These are phyloP conservation scores for Anthopleura xanthogrammica DNA, from an alignment of 92 coral and sea anemone species.

Conservation along the genomic window DNA sequence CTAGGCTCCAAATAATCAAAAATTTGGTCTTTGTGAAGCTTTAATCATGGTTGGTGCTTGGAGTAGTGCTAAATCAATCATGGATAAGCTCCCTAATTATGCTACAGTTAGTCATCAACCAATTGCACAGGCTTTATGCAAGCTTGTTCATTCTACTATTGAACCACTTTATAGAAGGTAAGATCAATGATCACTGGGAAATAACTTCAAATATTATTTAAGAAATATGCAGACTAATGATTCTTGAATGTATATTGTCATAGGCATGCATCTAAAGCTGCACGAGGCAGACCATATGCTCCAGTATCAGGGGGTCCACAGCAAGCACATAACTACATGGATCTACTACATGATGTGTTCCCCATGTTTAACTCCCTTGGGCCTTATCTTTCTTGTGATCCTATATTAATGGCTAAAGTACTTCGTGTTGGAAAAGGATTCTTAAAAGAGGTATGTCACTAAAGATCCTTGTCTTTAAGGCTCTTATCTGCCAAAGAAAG, in stretches of 20 bases:
- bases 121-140: slow-evolving; percentile 82
- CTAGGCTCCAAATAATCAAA: slow-evolving; percentile 82
- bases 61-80: slow-evolving; percentile 71
- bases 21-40: slow-evolving; percentile 93
- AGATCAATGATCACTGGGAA: neutral
- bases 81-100: slow-evolving; percentile 82
- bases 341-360: slow-evolving; percentile 66
- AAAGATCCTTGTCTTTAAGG: neutral
- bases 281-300: slow-evolving; percentile 87
- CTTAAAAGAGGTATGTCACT: slow-evolving; percentile 81
- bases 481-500: neutral
- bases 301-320: slow-evolving; percentile 79
- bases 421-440: slow-evolving; percentile 92
- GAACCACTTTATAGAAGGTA: slow-evolving; percentile 96
- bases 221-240: neutral
- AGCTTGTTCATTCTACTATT: slow-evolving; percentile 87
- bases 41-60: slow-evolving; percentile 93
- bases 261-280: slow-evolving; percentile 93
- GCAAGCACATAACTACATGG: slow-evolving; percentile 64
- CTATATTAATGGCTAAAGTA: slow-evolving; percentile 89
- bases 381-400: slow-evolving; percentile 88
- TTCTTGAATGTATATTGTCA: neutral
- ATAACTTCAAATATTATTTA: neutral
- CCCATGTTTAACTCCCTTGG: slow-evolving; percentile 90
- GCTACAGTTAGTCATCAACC: slow-evolving; percentile 81